Evolutionary conservation across 2,113 vertebrate species (phyloP), one percentile per base, ranked within the genome.

Genomic region (Alligator sinensis): DNA sequence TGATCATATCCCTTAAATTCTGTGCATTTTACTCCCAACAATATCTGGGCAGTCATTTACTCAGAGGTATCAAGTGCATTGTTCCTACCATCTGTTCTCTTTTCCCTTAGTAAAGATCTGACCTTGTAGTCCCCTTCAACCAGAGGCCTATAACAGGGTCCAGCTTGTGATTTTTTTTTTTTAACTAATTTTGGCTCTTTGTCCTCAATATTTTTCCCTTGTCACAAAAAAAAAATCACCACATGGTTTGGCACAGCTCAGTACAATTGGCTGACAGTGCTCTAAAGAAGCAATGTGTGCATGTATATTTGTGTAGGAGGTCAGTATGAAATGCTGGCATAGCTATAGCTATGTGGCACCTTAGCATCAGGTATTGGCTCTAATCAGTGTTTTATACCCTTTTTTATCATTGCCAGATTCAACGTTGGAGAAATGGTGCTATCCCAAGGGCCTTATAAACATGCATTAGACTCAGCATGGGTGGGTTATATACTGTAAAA

Each of bases 71-170:
- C 75, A 95, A 78, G 82, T 84, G 79, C 66, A 80, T 92, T 94
- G 72, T 84, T 94, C 92, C 88, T 87, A 86, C 90, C 87, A 96
- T 94, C 91, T 97, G 90, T 84, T 92, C 24, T 2, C 0, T 38
- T 95, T 91, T 96, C 47, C 70, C 82, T 91, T 91, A 88, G 9
- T 79, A 82, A 77, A 77, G 62, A 13, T 77, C 94, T 63, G 18
- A 30, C 86, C 88, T 95, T 82, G 7, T 86, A 63, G 94, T 64
- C 82, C 82, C 34, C 91, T 94, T 97, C 88, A 94, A 87, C 61
- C 93, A 90, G 91, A 95, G 87, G n/a, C 74, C 91, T 95, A 68
- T 81, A 87, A 84, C 63, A 87, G 83, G 60, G 86, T 95, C 68
- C 74, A 95, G 82, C 83, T 96, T 92, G 61, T 90, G 64, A 70